A percentile compares a stretch with the other conserved stretches of the same genome.
These are phyloP conservation scores for Erebia palarica DNA, from an alignment of 2,888 invertebrate species.

Conservation along the genomic window DNA sequence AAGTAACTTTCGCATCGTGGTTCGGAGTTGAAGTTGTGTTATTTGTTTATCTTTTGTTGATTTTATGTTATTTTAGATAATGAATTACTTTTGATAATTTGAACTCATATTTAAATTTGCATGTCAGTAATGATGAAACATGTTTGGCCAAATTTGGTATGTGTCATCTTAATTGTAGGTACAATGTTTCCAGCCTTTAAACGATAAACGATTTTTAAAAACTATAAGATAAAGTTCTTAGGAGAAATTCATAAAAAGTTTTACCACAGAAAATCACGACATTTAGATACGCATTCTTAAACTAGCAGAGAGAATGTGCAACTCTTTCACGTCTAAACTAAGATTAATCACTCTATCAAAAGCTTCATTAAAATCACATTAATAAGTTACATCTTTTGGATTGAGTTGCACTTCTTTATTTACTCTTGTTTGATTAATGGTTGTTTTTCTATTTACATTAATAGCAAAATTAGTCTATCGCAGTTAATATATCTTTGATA, in stretches of 20 bases:
- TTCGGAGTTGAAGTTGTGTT: neutral
- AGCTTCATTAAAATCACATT: neutral
- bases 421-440: constrained; percentile 12
- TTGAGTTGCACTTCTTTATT: constrained; percentile 16
- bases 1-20: too few relatives aligned
- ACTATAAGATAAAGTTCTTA: neutral
- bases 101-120: too few relatives aligned
- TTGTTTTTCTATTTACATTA: neutral
- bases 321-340: constrained; percentile 1
- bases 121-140: too few relatives aligned
- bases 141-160: too few relatives aligned
- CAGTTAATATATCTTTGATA: neutral
- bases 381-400: neutral
- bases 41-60: neutral
- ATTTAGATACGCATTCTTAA: constrained; percentile 48
- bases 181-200: too few relatives aligned
- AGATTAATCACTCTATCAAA: neutral
- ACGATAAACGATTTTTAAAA: too few relatives aligned
- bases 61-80: neutral
- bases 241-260: constrained; percentile 51
- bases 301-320: constrained; percentile 33
- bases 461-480: neutral
- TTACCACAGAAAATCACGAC: constrained; percentile 64
- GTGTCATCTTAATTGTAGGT: too few relatives aligned
- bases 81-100: too few relatives aligned